Conservation (phyloP, 2,888 invertebrate species). For the Ennomos erosarius region DNA sequence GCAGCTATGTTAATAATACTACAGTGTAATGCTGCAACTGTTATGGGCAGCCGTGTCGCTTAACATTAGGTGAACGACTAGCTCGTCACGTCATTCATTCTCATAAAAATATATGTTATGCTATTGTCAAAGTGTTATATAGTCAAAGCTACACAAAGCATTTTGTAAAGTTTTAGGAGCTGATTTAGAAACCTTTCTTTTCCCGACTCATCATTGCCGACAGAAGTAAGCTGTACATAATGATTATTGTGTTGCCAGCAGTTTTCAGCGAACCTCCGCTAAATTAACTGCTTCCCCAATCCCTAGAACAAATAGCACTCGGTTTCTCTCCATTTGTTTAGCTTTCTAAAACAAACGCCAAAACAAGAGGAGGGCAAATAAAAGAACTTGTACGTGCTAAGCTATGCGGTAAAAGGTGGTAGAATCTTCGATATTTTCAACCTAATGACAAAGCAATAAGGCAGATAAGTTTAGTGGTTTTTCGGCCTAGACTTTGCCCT, state of each 20-base stretch:
- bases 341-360: conserved; percentile 18
- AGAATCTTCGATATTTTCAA: background rate
- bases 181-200: background rate
- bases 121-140: no score
- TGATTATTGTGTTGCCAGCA: conserved; percentile 11
- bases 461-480: background rate
- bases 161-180: background rate
- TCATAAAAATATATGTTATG: no score
- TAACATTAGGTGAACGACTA: no score
- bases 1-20: no score
- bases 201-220: conserved; percentile 4
- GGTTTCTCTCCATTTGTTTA: conserved; percentile 21
- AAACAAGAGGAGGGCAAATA: conserved; percentile 18
- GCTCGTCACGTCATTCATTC: no score
- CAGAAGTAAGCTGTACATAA: conserved; percentile 15
- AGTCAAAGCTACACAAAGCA: no score
- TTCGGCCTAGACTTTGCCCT: conserved; percentile 4
- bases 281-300: conserved; percentile 20
- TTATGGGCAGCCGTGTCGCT: no score
- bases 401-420: background rate
- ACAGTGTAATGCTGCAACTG: no score
- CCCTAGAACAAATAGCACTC: conserved; percentile 24
- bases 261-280: conserved; percentile 18
- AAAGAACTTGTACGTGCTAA: background rate
- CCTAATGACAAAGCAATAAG: background rate